Conservation (phyloP, 2,888 invertebrate species). For the Diaprepes abbreviatus region DNA sequence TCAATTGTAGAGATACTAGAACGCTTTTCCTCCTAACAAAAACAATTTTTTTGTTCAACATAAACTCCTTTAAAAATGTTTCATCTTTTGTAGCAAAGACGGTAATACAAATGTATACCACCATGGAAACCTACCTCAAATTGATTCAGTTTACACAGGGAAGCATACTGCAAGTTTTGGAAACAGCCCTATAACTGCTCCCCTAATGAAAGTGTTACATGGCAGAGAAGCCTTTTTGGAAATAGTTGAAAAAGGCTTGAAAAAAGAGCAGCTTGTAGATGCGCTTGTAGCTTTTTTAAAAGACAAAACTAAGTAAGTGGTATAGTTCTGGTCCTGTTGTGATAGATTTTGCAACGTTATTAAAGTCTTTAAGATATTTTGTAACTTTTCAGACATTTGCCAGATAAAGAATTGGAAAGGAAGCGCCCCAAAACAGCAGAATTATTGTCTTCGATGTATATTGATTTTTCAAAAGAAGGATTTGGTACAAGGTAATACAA, state of each 20-base stretch:
- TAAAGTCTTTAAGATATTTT: too few species aligned
- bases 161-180: constrained; percentile 76
- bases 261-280: constrained; percentile 70
- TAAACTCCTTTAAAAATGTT: too few species aligned
- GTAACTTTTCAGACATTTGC: constrained; percentile 77
- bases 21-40: too few species aligned
- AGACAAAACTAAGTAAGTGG: constrained; percentile 71
- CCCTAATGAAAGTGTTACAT: constrained; percentile 77
- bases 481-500: constrained; percentile 74
- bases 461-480: constrained; percentile 67
- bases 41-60: too few species aligned
- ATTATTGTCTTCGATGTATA: constrained; percentile 75
- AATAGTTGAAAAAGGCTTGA: constrained; percentile 69
- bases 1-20: too few species aligned
- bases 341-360: neutral
- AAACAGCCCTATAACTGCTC: constrained; percentile 75
- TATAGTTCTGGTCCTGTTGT: neutral
- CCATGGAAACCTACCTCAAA: constrained; percentile 63
- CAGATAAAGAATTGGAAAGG: constrained; percentile 77
- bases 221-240: constrained; percentile 73
- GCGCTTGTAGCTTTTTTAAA: constrained; percentile 75
- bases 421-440: constrained; percentile 70
- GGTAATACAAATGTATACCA: constrained; percentile 23
- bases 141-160: constrained; percentile 63
- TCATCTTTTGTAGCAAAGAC: constrained; percentile 52